Evolutionary conservation across 2,888 invertebrate genomes (phyloP).

Genomic region (Drosophila merina): DNA sequence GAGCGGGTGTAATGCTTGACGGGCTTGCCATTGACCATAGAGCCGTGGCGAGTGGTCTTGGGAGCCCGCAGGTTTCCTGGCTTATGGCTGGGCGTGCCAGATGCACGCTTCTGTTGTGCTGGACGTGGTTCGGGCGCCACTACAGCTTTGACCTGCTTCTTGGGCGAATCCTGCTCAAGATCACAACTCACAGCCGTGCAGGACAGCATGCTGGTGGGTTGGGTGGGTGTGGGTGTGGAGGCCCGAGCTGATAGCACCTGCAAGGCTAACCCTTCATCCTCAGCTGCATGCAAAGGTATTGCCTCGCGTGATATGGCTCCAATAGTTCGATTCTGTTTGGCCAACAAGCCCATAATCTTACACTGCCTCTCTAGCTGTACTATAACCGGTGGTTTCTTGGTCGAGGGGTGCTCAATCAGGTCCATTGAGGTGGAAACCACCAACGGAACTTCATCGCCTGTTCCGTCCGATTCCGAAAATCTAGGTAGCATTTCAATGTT

Average conservation of each 20-base stretch:
- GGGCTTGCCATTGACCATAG: conserved; percentile 6
- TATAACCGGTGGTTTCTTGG: conserved; percentile 54
- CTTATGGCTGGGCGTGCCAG: conserved; percentile 3
- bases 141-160: conserved; percentile 10
- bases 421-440: conserved; percentile 24
- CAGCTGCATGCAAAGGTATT: conserved; percentile 70
- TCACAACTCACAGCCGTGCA: conserved; percentile 76
- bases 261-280: conserved; percentile 75
- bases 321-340: conserved; percentile 45
- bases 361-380: conserved; percentile 54
- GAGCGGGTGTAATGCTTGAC: conserved; percentile 68
- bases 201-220: conserved; percentile 64
- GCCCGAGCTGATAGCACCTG: conserved; percentile 80
- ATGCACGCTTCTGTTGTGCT: conserved; percentile 18
- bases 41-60: conserved; percentile 19
- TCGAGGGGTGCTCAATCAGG: conserved; percentile 63
- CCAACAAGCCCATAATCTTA: conserved; percentile 60
- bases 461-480: conserved; percentile 12
- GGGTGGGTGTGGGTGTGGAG: conserved; percentile 78
- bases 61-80: conserved; percentile 24
- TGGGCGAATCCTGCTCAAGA: conserved; percentile 57
- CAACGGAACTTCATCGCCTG: not conserved
- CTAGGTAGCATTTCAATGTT: conserved; percentile 48
- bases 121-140: not conserved
- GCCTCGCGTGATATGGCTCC: conserved; percentile 58